These are phyloP conservation scores for Zelostemma sp. DNA, from an alignment of 1,140 invertebrate genomes.

Conservation along the genomic window DNA sequence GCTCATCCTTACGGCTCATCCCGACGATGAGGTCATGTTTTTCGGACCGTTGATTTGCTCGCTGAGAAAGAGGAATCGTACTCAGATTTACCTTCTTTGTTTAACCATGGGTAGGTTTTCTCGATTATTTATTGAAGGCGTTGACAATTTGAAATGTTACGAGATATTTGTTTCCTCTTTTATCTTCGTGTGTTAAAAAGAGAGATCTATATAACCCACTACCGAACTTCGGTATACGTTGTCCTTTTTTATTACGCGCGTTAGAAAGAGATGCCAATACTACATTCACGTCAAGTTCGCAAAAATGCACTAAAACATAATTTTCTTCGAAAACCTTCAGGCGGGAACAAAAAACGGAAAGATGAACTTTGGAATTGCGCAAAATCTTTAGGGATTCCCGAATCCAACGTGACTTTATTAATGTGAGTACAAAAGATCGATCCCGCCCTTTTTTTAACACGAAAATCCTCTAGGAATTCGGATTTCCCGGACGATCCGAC, in stretches of 20 bases:
- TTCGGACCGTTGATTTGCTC: slow-evolving; percentile 91
- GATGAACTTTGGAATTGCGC: slow-evolving; percentile 86
- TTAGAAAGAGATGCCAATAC: not conserved
- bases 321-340: slow-evolving; percentile 67
- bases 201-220: too few species aligned
- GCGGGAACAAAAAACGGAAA: slow-evolving; percentile 78
- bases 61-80: slow-evolving; percentile 74
- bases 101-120: slow-evolving; percentile 81
- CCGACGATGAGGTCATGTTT: slow-evolving; percentile 98
- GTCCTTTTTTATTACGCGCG: not conserved
- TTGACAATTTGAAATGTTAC: too few species aligned
- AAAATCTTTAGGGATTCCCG: slow-evolving; percentile 80
- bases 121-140: slow-evolving; percentile 18
- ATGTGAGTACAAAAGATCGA: slow-evolving; percentile 64
- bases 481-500: slow-evolving; percentile 82
- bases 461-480: slow-evolving; percentile 71
- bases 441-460: slow-evolving; percentile 23
- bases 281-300: not conserved
- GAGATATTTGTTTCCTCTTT: too few species aligned
- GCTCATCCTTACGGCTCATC: slow-evolving; percentile 91
- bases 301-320: slow-evolving; percentile 4
- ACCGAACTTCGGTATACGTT: not conserved
- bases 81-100: slow-evolving; percentile 85
- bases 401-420: slow-evolving; percentile 79
- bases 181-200: too few species aligned